These are phyloP conservation scores for Turritopsis rubra DNA, from an alignment of 30 jellyfish, hydroid and myxozoan genomes.

Conservation along the genomic window DNA sequence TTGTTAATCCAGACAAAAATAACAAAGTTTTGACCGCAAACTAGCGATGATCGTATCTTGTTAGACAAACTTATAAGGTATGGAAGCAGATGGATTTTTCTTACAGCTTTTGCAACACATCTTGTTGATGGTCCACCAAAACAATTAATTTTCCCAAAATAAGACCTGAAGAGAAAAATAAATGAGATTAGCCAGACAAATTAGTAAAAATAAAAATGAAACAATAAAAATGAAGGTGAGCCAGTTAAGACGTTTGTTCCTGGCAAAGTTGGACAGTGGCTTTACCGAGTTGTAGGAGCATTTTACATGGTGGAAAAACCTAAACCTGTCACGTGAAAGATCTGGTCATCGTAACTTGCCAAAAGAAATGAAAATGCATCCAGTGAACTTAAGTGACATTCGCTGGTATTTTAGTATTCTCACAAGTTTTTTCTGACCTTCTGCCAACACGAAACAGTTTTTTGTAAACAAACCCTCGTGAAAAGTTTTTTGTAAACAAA, in stretches of 20 bases:
- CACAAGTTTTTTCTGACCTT: slow-evolving; percentile 36
- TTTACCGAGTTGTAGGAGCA: slow-evolving; percentile 67
- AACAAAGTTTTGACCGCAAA: not conserved
- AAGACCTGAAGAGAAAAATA: slow-evolving; percentile 40
- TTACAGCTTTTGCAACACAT: slow-evolving; percentile 74
- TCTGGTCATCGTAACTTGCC: slow-evolving; percentile 82
- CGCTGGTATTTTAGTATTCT: no score
- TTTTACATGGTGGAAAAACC: slow-evolving; percentile 94
- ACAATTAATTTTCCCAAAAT: slow-evolving; percentile 76
- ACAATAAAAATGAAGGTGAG: no score
- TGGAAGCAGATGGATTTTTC: no score
- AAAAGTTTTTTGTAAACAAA: no score
- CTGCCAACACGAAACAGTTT: no score
- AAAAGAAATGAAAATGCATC: no score
- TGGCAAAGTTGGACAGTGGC: not conserved
- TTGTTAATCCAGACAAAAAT: not conserved
- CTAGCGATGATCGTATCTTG: not conserved
- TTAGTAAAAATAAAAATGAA: no score
- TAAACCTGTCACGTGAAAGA: slow-evolving; percentile 71
- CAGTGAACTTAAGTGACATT: not conserved
- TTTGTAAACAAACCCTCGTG: no score
- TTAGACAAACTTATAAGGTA: not conserved
- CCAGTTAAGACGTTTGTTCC: not conserved
- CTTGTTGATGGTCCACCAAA: slow-evolving; percentile 95
- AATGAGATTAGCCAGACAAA: no score